Evolutionary conservation across 2,888 invertebrate genomes (phyloP).

Genomic region (Myopa tessellatipennis): DNA sequence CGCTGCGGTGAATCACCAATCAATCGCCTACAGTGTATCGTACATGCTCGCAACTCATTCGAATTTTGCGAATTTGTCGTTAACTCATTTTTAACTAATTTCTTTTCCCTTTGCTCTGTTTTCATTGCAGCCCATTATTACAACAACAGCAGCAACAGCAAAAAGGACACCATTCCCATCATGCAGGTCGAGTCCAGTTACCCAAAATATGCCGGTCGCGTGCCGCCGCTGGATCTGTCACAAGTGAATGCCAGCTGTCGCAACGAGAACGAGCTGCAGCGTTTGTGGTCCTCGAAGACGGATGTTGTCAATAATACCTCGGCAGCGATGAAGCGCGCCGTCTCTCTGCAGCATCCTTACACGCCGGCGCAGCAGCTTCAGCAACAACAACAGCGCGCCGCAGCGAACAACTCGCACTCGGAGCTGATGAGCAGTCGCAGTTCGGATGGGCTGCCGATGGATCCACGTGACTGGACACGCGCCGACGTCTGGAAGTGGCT

Average conservation of each 20-base stretch:
- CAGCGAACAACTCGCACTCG: slow-evolving; percentile 33
- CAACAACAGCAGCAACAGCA: slow-evolving; percentile 3
- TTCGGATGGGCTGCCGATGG: slow-evolving; percentile 69
- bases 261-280: slow-evolving; percentile 57
- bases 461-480: slow-evolving; percentile 79
- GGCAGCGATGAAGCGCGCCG: slow-evolving; percentile 46
- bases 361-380: slow-evolving; percentile 43
- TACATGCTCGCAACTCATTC: not conserved
- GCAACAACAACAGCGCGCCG: slow-evolving; percentile 35
- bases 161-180: slow-evolving; percentile 18
- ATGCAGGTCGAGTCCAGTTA: slow-evolving; percentile 67
- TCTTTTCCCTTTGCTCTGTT: slow-evolving; percentile 39
- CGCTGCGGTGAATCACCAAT: not conserved
- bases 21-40: not conserved
- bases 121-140: slow-evolving; percentile 45
- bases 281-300: slow-evolving; percentile 53
- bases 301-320: slow-evolving; percentile 44
- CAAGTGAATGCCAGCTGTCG: slow-evolving; percentile 60
- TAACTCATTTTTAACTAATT: not conserved
- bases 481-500: slow-evolving; percentile 78
- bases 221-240: slow-evolving; percentile 65
- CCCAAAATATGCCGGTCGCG: slow-evolving; percentile 64
- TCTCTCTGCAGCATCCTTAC: slow-evolving; percentile 56
- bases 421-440: slow-evolving; percentile 51
- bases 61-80: not conserved